Percentiles rank a stretch among this genome's conserved stretches.
phyloP scores from a whole-genome alignment of 2,888 invertebrate species.

The Biston betularia region DNA sequence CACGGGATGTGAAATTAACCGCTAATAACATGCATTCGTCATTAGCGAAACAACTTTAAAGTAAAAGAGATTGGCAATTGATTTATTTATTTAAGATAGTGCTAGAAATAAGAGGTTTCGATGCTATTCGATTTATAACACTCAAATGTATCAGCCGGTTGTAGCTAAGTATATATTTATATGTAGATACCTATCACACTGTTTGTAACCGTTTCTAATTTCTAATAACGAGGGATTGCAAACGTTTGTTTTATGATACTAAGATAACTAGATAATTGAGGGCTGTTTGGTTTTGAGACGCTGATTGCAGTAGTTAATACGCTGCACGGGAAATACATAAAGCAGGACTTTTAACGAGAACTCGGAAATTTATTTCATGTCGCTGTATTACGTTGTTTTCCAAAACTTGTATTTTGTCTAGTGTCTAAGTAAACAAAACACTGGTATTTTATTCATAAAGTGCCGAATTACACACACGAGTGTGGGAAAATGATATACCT shows the following conservation, averaged over 20 bases:
- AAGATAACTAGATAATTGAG: constrained; percentile 15
- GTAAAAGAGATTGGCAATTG: constrained; percentile 5
- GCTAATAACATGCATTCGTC: constrained; percentile 17
- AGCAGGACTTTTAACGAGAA: too few relatives aligned
- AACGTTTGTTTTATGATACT: constrained; percentile 21
- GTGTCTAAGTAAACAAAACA: too few relatives aligned
- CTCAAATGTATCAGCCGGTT: constrained; percentile 4
- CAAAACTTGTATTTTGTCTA: too few relatives aligned
- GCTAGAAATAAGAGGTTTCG: neutral
- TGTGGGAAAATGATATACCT: too few relatives aligned
- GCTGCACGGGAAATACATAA: too few relatives aligned
- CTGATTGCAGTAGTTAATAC: constrained; percentile 16
- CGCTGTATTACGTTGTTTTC: too few relatives aligned
- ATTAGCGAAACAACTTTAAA: neutral
- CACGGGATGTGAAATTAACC: constrained; percentile 10
- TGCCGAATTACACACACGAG: too few relatives aligned
- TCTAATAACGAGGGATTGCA: constrained; percentile 14
- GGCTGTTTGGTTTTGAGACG: constrained; percentile 22
- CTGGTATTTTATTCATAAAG: too few relatives aligned
- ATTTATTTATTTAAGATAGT: neutral
- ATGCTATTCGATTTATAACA: neutral
- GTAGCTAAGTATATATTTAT: too few relatives aligned
- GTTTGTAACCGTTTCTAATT: constrained; percentile 18
- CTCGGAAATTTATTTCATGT: too few relatives aligned
- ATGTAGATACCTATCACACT: neutral